Base-by-base conservation (phyloP, 2,888 invertebrate species). In the Pteria penguin region DNA sequence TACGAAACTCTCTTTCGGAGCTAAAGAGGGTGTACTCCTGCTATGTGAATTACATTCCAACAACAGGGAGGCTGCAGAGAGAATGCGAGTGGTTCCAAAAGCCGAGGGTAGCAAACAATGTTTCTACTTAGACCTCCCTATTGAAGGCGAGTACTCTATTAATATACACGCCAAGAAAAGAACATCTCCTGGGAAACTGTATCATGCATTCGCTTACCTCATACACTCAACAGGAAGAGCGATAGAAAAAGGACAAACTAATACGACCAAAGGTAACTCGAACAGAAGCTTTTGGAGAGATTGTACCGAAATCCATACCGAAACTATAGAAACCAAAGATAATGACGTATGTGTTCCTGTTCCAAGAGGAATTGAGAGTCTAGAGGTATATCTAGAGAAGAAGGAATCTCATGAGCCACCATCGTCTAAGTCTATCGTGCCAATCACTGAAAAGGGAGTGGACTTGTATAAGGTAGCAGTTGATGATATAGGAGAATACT, bases 81-180 rank as follows among this genome's bases (percentile, higher is more conserved):
- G 75, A 33, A 83, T 86, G 70, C 55, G 73, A 14, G 83, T 85
- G 5, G 66, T 75, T 4, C 76, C 74, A 2, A 72, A 61, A 8
- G 75, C 76, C 24, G 79, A 76, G 2, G 83, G 80, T 2, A 76
- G 74, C 2, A 72, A 79, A 29, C 84, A 85, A 72, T 72, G 73
- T 4, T 87, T 88, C 61, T 83, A 85, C 45, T 62, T 88, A 1
- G 84, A 86, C 66, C 76, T 88, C 24, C 86, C 86, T 0, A 73
- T 76, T 0, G 57, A 76, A 14, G 88, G 88, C 1, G 88, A 88
- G 72, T 89, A 88, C 74, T 86, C 87, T 4, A 69, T 87, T 29
- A 89, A 89, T 75, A 81, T 89, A 11, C 88, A 84, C 72, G 88
- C 85, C 14, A 76, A 80, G 32, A 75, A 76, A 52, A 85, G 82